These are phyloP conservation scores for human (Homo sapiens) DNA, from an alignment of 2,113 vertebrate species.

Conservation along the genomic window GRCh38 chr9:113067501-113068000, in stretches of 20 bases:
- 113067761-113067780: background rate
- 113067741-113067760: too few species aligned
- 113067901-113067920: too few species aligned
- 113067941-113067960: too few species aligned
- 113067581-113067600: background rate
- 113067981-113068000: too few species aligned
- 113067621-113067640: too few species aligned
- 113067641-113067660: background rate
- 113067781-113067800: background rate
- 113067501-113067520: background rate
- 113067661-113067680: fast-evolving
- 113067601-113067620: background rate
- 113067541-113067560: background rate
- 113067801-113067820: background rate
- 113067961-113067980: too few species aligned
- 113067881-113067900: too few species aligned
- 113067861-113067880: too few species aligned
- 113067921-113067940: too few species aligned
- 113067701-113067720: too few species aligned
- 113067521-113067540: too few species aligned
- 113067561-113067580: background rate
- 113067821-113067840: background rate
- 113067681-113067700: background rate
- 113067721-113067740: background rate
- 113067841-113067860: too few species aligned